Percentiles rank a stretch among this genome's conserved stretches.
These are phyloP conservation scores for Avahi laniger DNA, from an alignment of 2,797 vertebrate species.

Conservation along the genomic window DNA sequence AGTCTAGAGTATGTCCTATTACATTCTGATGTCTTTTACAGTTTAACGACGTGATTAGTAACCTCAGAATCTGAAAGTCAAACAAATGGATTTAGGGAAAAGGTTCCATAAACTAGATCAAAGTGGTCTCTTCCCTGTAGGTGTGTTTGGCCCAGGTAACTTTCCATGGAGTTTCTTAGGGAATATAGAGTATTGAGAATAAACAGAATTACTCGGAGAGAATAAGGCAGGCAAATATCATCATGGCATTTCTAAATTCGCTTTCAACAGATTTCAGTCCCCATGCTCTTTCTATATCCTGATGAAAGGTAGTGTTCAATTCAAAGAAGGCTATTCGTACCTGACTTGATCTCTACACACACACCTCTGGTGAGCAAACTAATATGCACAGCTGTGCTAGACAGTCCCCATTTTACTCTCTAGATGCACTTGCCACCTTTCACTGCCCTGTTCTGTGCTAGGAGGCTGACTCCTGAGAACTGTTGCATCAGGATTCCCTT, in stretches of 20 bases:
- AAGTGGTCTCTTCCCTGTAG: neutral
- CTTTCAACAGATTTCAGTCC: neutral
- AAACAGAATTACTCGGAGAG: neutral
- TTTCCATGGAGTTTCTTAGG: neutral
- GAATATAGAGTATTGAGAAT: neutral
- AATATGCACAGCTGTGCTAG: neutral
- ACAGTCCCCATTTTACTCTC: neutral
- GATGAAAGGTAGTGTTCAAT: neutral
- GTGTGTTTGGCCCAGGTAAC: neutral
- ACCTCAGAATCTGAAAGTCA: constrained; percentile 15
- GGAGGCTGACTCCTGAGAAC: neutral
- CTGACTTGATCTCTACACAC: neutral
- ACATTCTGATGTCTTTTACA: neutral
- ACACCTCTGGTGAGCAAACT: neutral
- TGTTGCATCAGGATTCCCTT: neutral
- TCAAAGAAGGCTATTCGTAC: neutral
- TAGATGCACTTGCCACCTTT: neutral
- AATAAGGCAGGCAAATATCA: neutral
- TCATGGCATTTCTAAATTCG: neutral
- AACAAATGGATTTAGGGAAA: neutral
- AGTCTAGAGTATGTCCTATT: neutral
- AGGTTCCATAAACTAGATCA: neutral
- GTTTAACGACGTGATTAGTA: neutral
- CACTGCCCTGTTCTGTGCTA: neutral
- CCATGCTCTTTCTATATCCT: neutral